Evolutionary conservation across 2,797 vertebrate genomes (phyloP), one percentile per base, ranked within the genome.

Genomic region (Micromesistius poutassou): DNA sequence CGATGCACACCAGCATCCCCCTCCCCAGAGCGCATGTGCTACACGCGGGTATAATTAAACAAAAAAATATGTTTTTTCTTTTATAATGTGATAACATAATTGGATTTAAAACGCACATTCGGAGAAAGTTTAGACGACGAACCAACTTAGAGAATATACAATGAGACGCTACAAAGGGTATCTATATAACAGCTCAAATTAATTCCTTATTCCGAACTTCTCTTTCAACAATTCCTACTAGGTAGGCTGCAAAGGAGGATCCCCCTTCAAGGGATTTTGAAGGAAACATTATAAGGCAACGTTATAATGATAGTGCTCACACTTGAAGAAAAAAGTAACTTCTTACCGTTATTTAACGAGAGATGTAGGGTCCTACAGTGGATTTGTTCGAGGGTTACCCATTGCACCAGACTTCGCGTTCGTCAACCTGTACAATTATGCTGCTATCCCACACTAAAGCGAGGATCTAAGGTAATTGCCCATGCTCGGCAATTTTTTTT

Each of bases 291-390:
- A 3, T 38, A 16, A 19, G 14, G 14, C 10, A 25, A 14, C 85
- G 46, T 74, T 74, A 72, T 50, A 82, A 76, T 85, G 79, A 79
- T 83, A 81, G 78, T 74, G 36, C 85, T 84, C 76, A 71, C 62
- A 30, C 33, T 19, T 28, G n/a, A 76, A 75, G 40, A 75, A 80
- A 80, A 88, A 90, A 89, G 76, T 87, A 5, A 80, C 76, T 71
- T 81, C 93, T 94, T 89, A 95, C 94, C 92, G 76, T 89, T 80
- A 80, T 88, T 90, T 87, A 92, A 73, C 84, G 82, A 76, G 80
- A 83, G 77, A 81, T 80, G 82, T 89, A 19, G 46, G 46, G 40
- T 50, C 46, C 46, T 50, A 76, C 76, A 78, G 78, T 79, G 74
- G 66, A 85, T 75, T 76, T 82, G 81, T 83, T 71, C 81, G 84